Evolutionary conservation across 2,888 invertebrate genomes (phyloP), one percentile per base, ranked within the genome.

Genomic region (Leptinotarsa juncta): DNA sequence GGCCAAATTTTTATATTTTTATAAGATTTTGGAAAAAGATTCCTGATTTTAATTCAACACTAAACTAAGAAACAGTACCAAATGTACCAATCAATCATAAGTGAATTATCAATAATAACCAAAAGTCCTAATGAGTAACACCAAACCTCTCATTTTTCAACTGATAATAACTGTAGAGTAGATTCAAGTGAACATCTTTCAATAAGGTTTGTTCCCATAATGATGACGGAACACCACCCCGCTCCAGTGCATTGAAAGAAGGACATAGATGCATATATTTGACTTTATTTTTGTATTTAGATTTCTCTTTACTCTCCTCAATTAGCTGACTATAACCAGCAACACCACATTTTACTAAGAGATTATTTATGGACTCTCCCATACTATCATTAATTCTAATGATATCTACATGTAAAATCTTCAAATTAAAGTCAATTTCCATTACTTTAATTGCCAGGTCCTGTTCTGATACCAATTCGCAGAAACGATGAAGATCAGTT

Each of bases 171-270:
- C 65, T 70, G 51, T 68, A 70, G n/a, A 77, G 70, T 26, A 77
- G 18, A 72, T 77, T 75, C 18, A 67, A 60, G n/a, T 73, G 75
- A 1, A 75, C 65, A 68, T 70, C 26, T 72, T 71, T 75, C 20
- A 77, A 51, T n/a, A 77, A 42, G 73, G 72, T 71, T 65, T 72
- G 20, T 51, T 77, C 77, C 77, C 75, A 75, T 23, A 77, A 57
- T 1, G 75, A 75, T 26, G 57, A 75, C n/a, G 77, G 77, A 14
- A 77, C 77, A 50, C n/a, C 51, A 67, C 77, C 77, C 15, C 15
- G 32, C 32, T 77, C 77, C 48, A 75, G 55, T 4, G 73, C 67
- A 32, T 72, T 51, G 60, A 77, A 77, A n/a, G 77, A 68, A 14
- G 77, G 77, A 65, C 75, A 69, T 55, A 77, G 70, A 55, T 77